Conservation (phyloP, 2,113 vertebrate species). For the Vulpes vulpes region DNA sequence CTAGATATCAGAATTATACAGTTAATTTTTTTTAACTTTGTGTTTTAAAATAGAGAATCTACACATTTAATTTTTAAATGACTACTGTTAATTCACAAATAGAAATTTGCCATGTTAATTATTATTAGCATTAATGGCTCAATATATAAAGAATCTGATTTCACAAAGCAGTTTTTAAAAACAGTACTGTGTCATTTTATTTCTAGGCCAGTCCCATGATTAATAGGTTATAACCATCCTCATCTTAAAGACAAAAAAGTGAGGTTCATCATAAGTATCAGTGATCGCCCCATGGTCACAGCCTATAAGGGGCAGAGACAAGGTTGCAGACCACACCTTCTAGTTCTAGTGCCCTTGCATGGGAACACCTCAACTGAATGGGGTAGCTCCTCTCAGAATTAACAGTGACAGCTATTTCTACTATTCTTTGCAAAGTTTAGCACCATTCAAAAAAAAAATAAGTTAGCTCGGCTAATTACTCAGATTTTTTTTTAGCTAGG, state of each 20-base stretch:
- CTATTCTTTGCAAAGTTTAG: neutral
- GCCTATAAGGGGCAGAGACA: neutral
- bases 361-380: rapidly evolving
- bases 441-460: neutral
- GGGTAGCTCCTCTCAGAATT: neutral
- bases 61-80: constrained; percentile 47
- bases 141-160: neutral
- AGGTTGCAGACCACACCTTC: neutral
- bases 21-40: constrained; percentile 10
- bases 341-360: too few species aligned
- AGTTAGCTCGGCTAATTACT: neutral
- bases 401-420: neutral
- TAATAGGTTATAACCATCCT: neutral
- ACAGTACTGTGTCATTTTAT: neutral
- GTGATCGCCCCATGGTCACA: neutral
- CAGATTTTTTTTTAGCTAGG: neutral
- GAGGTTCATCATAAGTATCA: neutral
- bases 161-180: neutral
- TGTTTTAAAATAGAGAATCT: neutral
- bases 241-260: neutral
- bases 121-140: neutral
- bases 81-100: neutral
- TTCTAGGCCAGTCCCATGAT: neutral
- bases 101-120: neutral
- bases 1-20: neutral